Evolutionary conservation across 2,888 invertebrate genomes (phyloP).

Genomic region (Euplagia quadripunctaria): DNA sequence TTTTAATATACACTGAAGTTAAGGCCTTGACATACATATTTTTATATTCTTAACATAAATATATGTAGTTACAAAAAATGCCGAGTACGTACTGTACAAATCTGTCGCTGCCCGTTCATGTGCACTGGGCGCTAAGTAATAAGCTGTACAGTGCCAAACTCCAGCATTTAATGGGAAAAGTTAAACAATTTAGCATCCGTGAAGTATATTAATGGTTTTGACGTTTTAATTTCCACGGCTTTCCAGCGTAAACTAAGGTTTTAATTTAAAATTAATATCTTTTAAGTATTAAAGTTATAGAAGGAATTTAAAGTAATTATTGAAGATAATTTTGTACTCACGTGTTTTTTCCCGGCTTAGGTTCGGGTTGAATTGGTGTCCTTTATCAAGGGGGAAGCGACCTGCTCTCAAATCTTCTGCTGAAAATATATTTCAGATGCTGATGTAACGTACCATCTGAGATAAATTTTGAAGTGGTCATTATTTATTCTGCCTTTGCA

Average conservation of each 20-base stretch:
- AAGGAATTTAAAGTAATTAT: neutral
- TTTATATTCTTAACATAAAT: neutral
- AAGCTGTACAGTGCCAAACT: slow-evolving; percentile 57
- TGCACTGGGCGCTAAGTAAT: slow-evolving; percentile 50
- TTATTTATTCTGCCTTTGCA: no score
- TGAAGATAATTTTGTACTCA: neutral
- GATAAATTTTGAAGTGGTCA: no score
- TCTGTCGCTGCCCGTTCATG: slow-evolving; percentile 1
- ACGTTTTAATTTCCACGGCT: slow-evolving; percentile 71
- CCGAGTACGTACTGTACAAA: neutral
- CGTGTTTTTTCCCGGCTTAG: neutral
- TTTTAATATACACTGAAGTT: no score
- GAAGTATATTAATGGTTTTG: slow-evolving; percentile 73
- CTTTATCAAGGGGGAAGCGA: no score
- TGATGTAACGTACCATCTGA: no score
- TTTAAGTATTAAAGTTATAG: slow-evolving; percentile 8
- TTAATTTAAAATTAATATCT: neutral
- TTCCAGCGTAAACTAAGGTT: slow-evolving; percentile 1
- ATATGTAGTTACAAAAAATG: no score
- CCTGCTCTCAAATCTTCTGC: no score
- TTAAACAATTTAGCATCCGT: slow-evolving; percentile 72
- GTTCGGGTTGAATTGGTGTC: neutral
- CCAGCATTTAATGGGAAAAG: slow-evolving; percentile 72
- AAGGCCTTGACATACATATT: neutral
- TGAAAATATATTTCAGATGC: no score